Evolutionary conservation across 2,113 vertebrate genomes (phyloP).

Genomic region (western clawed frog (Xenopus tropicalis)): DNA sequence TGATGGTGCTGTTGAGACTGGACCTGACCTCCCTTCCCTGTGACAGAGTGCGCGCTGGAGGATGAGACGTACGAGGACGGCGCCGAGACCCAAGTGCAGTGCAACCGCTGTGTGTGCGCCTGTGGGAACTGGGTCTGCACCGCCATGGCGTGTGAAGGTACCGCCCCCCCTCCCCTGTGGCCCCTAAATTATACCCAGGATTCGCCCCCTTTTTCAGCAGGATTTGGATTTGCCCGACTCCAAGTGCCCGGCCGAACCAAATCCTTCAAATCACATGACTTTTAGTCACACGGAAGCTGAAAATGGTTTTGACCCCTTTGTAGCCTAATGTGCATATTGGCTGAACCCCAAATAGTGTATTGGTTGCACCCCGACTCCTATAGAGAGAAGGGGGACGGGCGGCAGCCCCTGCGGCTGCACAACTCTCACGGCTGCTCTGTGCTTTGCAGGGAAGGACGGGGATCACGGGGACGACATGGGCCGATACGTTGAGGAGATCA

Average conservation of each 20-base stretch:
- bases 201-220: no score
- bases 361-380: no score
- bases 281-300: no score
- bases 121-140: constrained; percentile 99
- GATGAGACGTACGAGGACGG: constrained; percentile 92
- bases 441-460: constrained; percentile 61
- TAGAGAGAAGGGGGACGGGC: no score
- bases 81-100: constrained; percentile 93
- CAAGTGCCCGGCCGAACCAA: no score
- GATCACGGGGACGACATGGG: constrained; percentile 84
- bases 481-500: constrained; percentile 84
- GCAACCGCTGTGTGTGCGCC: constrained; percentile 94
- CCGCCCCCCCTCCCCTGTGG: constrained; percentile 27
- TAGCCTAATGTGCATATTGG: no score
- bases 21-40: neutral
- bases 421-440: constrained; percentile 42
- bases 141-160: constrained; percentile 90
- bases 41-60: constrained; percentile 89
- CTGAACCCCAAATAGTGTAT: no score
- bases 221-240: no score
- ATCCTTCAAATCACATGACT: no score
- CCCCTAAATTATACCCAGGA: no score
- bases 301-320: no score
- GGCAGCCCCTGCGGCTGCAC: no score
- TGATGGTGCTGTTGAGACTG: neutral